phyloP scores from a whole-genome alignment of 2,113 vertebrate species.

The Carollia perspicillata region DNA sequence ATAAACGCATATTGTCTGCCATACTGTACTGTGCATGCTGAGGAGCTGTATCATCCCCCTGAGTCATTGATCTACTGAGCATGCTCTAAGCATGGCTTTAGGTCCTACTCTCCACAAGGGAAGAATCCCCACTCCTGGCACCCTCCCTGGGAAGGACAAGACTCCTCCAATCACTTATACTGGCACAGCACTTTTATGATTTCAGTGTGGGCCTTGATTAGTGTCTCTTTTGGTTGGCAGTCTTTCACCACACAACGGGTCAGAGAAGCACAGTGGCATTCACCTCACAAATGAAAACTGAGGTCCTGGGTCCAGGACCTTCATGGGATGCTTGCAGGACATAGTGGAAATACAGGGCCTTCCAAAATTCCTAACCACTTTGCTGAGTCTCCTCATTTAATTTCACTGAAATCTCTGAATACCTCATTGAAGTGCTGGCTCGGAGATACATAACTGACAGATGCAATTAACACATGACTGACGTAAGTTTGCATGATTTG shows the following conservation, averaged over 20 bases:
- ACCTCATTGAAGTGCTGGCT: neutral
- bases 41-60: too few relatives aligned
- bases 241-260: neutral
- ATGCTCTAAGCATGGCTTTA: too few relatives aligned
- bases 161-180: neutral
- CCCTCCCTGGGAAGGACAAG: neutral
- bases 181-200: neutral
- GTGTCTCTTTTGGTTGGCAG: neutral
- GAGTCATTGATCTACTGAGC: too few relatives aligned
- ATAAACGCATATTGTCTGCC: too few relatives aligned
- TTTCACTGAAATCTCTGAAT: neutral
- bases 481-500: neutral
- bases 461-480: neutral
- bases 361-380: neutral
- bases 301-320: neutral
- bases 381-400: neutral
- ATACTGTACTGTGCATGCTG: too few relatives aligned
- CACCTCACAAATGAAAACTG: neutral
- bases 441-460: too few relatives aligned
- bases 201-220: neutral
- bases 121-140: too few relatives aligned
- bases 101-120: neutral
- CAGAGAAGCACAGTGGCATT: rapidly evolving
- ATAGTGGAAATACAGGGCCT: neutral
- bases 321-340: neutral